These are phyloP conservation scores for Pteruthius melanotis DNA, from an alignment of 2,113 vertebrate genomes.

Conservation along the genomic window DNA sequence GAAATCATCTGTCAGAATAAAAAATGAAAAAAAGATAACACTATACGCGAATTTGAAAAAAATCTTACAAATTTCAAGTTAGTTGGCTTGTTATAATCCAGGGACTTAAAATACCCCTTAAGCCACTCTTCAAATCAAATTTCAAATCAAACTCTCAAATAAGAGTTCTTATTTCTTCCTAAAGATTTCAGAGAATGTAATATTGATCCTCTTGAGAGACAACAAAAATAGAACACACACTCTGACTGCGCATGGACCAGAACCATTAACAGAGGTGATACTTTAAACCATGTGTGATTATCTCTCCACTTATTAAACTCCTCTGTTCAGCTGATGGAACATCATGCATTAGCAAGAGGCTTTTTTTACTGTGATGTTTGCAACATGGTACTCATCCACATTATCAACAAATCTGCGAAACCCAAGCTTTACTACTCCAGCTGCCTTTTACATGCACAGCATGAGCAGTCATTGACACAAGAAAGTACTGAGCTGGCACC, in stretches of 20 bases:
- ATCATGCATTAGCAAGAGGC: background rate
- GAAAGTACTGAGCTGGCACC: constrained; percentile 2
- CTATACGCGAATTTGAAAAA: background rate
- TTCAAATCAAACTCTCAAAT: no score
- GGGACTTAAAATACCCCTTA: background rate
- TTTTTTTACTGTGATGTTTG: background rate
- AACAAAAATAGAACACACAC: background rate
- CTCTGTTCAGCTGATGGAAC: background rate
- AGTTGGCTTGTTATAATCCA: background rate
- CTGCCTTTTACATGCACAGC: background rate
- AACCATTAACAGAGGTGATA: background rate
- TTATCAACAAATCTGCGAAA: constrained; percentile 25
- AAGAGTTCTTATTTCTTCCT: background rate
- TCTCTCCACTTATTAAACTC: background rate
- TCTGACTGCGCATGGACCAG: background rate
- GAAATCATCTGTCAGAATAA: background rate
- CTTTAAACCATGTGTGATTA: background rate
- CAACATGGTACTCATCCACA: background rate
- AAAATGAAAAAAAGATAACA: background rate
- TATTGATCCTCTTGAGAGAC: background rate
- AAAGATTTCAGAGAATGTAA: background rate
- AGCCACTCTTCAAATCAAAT: background rate
- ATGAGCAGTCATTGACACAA: background rate
- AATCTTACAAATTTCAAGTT: background rate
- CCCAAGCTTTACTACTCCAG: constrained; percentile 16